Base-by-base conservation (phyloP, 2,888 invertebrate species). In the Tanytarsus gracilentus region DNA sequence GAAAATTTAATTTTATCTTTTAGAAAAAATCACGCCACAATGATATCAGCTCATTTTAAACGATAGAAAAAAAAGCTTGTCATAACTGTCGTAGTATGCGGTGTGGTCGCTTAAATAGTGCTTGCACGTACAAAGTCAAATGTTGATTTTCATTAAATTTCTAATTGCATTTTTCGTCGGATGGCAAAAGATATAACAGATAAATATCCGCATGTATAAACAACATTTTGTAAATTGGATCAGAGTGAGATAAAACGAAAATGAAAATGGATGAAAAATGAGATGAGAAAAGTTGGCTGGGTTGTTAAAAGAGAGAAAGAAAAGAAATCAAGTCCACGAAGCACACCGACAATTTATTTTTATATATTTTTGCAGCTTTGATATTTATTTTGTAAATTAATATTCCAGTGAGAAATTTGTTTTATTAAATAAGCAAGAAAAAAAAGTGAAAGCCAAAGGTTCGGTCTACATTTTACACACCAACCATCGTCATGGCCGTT, bases 371-470 rank as follows among this genome's bases (percentile, higher is more conserved):
- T 58, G 44, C 14, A 40, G 44, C 40, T 25, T 55, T 55, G 25
- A 29, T 58, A 39, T 58, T 58, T 58, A 23, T 58, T 58, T 48
- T 14, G 44, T 29, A 58, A 48, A 58, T 58, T 58, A 58, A 58
- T 58, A 58, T 58, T 58, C 58, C 27, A 58, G 29, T 30, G 58
- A 48, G 58, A 58, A 48, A 58, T 58, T 58, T 58, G 30, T 27
- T 48, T 48, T 36, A 40, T 36, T 55, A 39, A 55, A 39, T 29
- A 55, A 21, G 33, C 39, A 23, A n/a, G 36, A 33, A 11, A 58
- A 25, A 55, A 58, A 58, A 58, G 58, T 58, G 58, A 58, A 58
- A 58, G 58, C 26, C 29, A 21, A 23, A 29, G 53, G 53, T 29
- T 36, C 36, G 52, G 52, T 52, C 52, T 52, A 52, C 52, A 27